A percentile compares a stretch with the other conserved stretches of the same genome.
These are phyloP conservation scores for Arctocebus calabarensis DNA, from an alignment of 2,797 vertebrate genomes.

Conservation along the genomic window DNA sequence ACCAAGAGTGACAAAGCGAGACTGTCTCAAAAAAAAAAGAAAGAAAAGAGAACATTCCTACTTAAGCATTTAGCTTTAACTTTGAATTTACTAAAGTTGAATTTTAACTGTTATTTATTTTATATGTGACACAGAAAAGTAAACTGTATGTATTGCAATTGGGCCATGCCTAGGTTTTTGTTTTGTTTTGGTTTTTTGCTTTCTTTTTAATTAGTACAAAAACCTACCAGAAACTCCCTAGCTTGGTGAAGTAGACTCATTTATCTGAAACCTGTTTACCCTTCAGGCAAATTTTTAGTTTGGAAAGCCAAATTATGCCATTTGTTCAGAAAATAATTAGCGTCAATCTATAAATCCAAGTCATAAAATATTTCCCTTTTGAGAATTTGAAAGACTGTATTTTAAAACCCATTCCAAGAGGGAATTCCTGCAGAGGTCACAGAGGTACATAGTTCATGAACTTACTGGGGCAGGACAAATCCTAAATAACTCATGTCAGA, in stretches of 20 bases:
- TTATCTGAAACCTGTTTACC: background rate
- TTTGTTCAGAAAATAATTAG: slow-evolving; percentile 54
- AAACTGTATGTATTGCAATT: background rate
- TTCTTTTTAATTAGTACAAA: slow-evolving; percentile 19
- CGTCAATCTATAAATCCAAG: background rate
- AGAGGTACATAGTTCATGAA: background rate
- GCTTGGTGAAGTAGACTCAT: slow-evolving; percentile 31
- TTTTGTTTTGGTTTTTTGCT: background rate
- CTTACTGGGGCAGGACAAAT: background rate
- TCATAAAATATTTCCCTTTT: slow-evolving; percentile 33
- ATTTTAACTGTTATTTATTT: slow-evolving; percentile 12
- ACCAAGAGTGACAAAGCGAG: too few species aligned
- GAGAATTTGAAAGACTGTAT: background rate
- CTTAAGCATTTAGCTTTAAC: slow-evolving; percentile 37
- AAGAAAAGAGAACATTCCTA: background rate
- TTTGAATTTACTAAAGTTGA: slow-evolving; percentile 24
- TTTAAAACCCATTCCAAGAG: slow-evolving; percentile 33
- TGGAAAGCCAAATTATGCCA: slow-evolving; percentile 17
- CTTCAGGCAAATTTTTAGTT: slow-evolving; percentile 34
- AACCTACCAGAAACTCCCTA: background rate
- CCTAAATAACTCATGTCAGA: background rate
- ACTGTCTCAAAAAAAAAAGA: too few species aligned
- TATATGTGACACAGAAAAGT: background rate
- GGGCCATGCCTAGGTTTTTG: background rate
- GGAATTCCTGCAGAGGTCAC: background rate